Evolutionary conservation across 1,140 invertebrate species (phyloP).

Genomic region (Macrocentrus cingulum): DNA sequence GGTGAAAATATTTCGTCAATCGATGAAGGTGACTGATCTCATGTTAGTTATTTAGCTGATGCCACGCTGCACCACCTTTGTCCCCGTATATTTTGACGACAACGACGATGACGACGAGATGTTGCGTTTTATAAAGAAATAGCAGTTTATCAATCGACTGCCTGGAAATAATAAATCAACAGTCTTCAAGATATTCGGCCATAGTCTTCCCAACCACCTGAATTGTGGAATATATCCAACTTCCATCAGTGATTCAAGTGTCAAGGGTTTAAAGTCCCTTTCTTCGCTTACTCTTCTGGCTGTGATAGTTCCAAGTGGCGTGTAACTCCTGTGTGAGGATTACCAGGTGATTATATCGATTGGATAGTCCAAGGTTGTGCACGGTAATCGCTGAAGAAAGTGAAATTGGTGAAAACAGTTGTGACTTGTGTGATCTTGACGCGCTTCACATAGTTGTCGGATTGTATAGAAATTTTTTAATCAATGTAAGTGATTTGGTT

Average conservation of each 20-base stretch:
- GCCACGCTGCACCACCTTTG: conserved; percentile 16
- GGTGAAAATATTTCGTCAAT: not conserved
- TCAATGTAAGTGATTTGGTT: not conserved
- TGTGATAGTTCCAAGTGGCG: not conserved
- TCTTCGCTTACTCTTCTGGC: not conserved
- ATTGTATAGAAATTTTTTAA: not conserved
- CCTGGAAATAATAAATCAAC: not conserved
- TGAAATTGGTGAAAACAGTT: conserved; percentile 5
- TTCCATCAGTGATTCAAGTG: no score
- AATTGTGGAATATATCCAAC: no score
- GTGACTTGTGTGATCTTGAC: not conserved
- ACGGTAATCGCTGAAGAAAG: not conserved
- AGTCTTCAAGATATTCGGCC: no score
- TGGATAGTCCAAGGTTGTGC: not conserved
- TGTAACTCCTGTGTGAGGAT: not conserved
- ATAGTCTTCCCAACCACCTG: no score
- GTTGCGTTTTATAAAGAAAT: not conserved
- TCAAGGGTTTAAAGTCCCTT: not conserved
- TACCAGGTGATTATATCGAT: not conserved
- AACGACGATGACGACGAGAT: no score
- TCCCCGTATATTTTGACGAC: conserved; percentile 7
- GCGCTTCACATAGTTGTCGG: not conserved
- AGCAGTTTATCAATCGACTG: not conserved
- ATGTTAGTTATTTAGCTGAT: conserved; percentile 10
- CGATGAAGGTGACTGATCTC: conserved; percentile 11